Evolutionary conservation across 2,797 vertebrate genomes (phyloP).

Genomic region (Catamblyrhynchus diadema): DNA sequence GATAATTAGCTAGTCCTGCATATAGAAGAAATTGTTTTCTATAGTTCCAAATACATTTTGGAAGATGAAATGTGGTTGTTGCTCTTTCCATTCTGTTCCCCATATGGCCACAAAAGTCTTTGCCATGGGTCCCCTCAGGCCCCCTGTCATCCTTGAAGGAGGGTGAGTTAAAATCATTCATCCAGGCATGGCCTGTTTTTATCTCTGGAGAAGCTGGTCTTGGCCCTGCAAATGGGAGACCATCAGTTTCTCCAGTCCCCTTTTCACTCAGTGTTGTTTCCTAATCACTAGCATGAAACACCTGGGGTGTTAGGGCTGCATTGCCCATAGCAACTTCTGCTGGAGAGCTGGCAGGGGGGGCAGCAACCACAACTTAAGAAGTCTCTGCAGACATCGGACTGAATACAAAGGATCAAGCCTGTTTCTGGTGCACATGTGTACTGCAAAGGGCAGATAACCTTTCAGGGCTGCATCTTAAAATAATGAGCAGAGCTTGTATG

Average conservation of each 20-base stretch:
- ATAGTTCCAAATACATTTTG: background rate
- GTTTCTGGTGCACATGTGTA: background rate
- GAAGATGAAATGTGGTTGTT: background rate
- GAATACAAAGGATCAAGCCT: constrained; percentile 3
- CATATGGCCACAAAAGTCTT: background rate
- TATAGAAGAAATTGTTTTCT: background rate
- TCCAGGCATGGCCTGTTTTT: background rate
- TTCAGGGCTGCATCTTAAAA: constrained; percentile 11
- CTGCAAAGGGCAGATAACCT: constrained; percentile 37
- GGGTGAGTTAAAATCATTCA: background rate
- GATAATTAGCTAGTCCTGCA: background rate
- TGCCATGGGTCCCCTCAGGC: background rate
- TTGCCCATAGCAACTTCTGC: background rate
- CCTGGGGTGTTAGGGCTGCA: background rate
- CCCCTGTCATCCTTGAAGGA: background rate
- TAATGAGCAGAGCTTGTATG: background rate
- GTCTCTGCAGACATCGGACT: background rate
- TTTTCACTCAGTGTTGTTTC: background rate
- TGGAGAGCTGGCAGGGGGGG: background rate
- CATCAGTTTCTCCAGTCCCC: background rate
- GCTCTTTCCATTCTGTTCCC: background rate
- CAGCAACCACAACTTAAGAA: background rate
- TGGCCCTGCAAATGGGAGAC: background rate
- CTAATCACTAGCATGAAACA: background rate
- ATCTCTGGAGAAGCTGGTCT: background rate